Evolutionary conservation across 2,888 invertebrate genomes (phyloP).

Genomic region (Dendrolimus houi): DNA sequence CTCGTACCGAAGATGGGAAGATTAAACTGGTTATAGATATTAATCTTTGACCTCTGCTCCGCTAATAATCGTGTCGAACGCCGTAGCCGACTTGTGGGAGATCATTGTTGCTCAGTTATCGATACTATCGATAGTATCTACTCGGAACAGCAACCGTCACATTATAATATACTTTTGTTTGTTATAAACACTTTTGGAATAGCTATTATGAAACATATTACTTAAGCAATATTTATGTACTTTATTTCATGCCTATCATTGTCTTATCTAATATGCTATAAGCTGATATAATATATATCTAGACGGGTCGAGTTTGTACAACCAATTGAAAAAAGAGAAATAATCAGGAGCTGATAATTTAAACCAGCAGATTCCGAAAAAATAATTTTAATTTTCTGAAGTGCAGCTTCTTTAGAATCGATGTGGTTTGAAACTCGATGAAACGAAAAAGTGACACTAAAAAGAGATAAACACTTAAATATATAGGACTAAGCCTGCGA

Average conservation of each 20-base stretch:
- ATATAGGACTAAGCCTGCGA: too few species aligned
- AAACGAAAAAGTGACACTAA: too few species aligned
- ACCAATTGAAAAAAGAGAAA: too few species aligned
- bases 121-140: slow-evolving; percentile 18
- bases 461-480: too few species aligned
- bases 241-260: neutral
- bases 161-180: slow-evolving; percentile 18
- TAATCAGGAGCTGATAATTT: too few species aligned
- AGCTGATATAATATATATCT: too few species aligned
- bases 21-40: slow-evolving; percentile 48
- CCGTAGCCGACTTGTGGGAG: slow-evolving; percentile 35
- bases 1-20: slow-evolving; percentile 28
- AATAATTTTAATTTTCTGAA: too few species aligned
- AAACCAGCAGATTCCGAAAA: too few species aligned
- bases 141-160: slow-evolving; percentile 26
- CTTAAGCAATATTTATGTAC: neutral
- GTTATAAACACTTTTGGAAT: neutral
- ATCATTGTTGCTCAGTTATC: slow-evolving; percentile 46
- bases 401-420: too few species aligned
- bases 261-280: too few species aligned
- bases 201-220: neutral
- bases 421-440: too few species aligned
- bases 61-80: slow-evolving; percentile 58
- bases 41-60: slow-evolving; percentile 61
- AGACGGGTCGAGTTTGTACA: too few species aligned